Evolutionary conservation across 1,140 invertebrate species (phyloP), one percentile per base, ranked within the genome.

Genomic region (Thaumetopoea pityocampa): DNA sequence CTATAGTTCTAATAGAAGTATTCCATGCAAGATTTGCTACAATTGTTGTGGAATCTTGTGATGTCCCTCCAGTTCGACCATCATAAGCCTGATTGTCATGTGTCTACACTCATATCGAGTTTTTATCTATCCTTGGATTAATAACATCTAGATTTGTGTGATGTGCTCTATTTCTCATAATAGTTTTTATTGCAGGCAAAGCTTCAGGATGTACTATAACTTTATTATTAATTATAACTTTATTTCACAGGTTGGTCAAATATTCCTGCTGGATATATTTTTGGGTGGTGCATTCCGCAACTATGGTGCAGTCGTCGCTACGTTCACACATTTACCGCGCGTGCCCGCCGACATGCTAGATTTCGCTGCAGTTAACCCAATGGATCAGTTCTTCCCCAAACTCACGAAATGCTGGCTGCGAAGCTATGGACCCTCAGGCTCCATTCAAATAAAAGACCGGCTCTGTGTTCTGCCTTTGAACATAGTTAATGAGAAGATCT

Each of bases 401-500:
- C 81, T 93, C n/a, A 90, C 93, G n/a, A 94, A 94, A 77, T 96
- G 94, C 63, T 88, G 87, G 30, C 89, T 93, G 27, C 76, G 88
- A 34, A 89, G 81, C 43, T 93, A 78, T 64, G 92, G 88, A 46
- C 84, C 85, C 52, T 90, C 88, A 5, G 92, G 92, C 3, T 73
- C 81, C 0, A 66, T 87, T 8, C 86, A 90, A 57, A 66, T 80
- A 0, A 85, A 86, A 42, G 93, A 95, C 51, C 87, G 88, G 5
- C 76, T 94, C 0, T 95, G 93, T 54, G 86, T 94, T 3, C 70
- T 94, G 27, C 90, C 93, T 0, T 58, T 94, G 5, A 95, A 95
- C 59, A 89, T 93, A 43, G 81, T 94, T 7, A 93, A 94, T 67
- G 92, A 94, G 60, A 95, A 94, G 66, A 90, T 94, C 29, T 95